Evolutionary conservation across 2,113 vertebrate species (phyloP), one percentile per base, ranked within the genome.

Genomic region (Forbesichthys papilliferus): DNA sequence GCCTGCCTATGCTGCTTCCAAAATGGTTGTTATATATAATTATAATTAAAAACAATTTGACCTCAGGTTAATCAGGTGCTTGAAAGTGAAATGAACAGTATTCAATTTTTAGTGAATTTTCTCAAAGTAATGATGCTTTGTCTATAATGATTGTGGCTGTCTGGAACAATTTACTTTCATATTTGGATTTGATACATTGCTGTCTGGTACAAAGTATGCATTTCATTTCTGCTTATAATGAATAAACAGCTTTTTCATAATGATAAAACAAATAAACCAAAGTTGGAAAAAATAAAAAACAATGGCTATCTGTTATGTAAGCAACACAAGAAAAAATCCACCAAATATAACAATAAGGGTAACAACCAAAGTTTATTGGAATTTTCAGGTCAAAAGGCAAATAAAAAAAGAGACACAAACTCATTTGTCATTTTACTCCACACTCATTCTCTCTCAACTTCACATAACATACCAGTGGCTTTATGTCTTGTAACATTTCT

Each of bases 351-450:
- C 48, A 69, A 46, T 60, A 74, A 75, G 68, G 51, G 74, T 77
- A 63, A 76, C 86, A 88, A 87, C 68, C 78, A 89, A 90, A 81
- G 65, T 88, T 87, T 88, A 88, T 85, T 89, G 83, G 66, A 87
- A 79, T 83, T 83, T 78, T 75, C 67, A 77, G 70, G 51, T 84
- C 79, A 81, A 84, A 86, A 83, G 76, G 87, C 70, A 83, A 88
- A 68, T 89, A 55, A 75, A 82, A 84, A 59, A 68, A 66, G 53
- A 20, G 16, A 83, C 71, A 84, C 61, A 69, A 67, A 73, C 48
- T 11, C 36, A 27, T 54, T 74, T 67, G 81, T n/a, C 74, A 81
- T 72, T 62, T 20, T 6, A 42, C 36, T 42, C 36, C 64, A 12
- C 33, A 18, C 48, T 71, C 65, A 82, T 13, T 77, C 82, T 75